A percentile compares a stretch with the other conserved stretches of the same genome.
Evolutionary conservation across 2,113 vertebrate species (phyloP).

Genomic region (Aramus guarauna): DNA sequence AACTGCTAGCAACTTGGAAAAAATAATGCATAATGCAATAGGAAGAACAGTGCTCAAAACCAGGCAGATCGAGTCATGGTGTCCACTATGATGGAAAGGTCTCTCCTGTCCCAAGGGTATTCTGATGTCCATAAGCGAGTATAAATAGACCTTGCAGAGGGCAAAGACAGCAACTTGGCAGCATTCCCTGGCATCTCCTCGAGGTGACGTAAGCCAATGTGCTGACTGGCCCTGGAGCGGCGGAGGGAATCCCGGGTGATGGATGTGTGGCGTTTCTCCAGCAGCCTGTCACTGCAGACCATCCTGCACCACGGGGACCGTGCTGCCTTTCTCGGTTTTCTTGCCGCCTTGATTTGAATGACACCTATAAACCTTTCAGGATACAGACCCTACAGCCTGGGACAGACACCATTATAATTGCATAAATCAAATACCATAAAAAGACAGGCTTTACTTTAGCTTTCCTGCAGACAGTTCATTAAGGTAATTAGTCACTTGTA

Average conservation of each 20-base stretch:
- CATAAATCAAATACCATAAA: not conserved
- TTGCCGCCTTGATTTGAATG: not conserved
- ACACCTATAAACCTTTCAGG: not conserved
- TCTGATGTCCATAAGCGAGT: not conserved
- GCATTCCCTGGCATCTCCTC: not conserved
- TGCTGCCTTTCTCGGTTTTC: not conserved
- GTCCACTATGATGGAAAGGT: not conserved
- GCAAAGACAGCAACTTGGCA: constrained; percentile 31
- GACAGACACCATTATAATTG: not conserved
- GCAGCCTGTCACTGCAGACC: not conserved
- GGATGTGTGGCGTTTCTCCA: not conserved
- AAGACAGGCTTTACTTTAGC: not conserved
- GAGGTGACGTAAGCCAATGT: not conserved
- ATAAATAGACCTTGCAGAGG: constrained; percentile 14
- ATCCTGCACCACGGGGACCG: not conserved
- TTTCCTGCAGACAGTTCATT: not conserved
- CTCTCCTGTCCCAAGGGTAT: not conserved
- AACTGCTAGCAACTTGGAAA: not conserved
- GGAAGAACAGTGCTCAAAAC: not conserved
- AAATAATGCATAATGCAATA: not conserved
- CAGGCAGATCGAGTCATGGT: not conserved
- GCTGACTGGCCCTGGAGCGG: not conserved
- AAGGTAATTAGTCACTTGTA: not conserved
- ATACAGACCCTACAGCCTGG: not conserved
- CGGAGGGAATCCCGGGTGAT: not conserved